Evolutionary conservation across 2,888 invertebrate genomes (phyloP).

Genomic region (Metalampra italica): DNA sequence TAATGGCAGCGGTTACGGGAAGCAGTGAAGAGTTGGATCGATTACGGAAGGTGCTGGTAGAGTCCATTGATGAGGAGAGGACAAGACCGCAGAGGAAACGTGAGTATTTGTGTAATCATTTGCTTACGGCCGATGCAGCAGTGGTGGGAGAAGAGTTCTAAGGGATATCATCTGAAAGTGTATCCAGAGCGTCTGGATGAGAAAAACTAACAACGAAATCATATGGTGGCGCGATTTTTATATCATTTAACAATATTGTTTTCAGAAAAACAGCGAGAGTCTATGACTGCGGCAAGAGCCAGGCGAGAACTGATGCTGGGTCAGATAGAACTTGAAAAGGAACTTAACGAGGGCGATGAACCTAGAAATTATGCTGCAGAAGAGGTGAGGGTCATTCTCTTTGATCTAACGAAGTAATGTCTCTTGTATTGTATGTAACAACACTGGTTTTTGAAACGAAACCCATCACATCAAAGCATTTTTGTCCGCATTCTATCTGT

Average conservation of each 20-base stretch:
- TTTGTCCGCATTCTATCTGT: no score
- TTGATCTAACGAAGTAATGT: no score
- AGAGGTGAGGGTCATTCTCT: constrained; percentile 62
- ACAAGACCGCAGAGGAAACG: constrained; percentile 46
- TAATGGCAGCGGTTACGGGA: constrained; percentile 44
- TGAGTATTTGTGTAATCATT: constrained; percentile 38
- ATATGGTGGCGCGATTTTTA: no score
- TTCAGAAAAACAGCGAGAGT: constrained; percentile 51
- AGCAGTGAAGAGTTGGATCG: constrained; percentile 58
- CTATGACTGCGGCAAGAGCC: constrained; percentile 47
- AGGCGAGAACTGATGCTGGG: constrained; percentile 74
- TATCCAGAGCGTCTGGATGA: no score
- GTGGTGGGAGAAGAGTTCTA: no score
- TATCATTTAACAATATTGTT: no score
- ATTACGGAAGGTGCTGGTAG: constrained; percentile 53
- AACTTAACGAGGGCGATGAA: constrained; percentile 79
- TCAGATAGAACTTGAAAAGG: constrained; percentile 60
- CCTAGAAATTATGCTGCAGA: constrained; percentile 80
- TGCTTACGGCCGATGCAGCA: no score
- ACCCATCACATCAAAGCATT: no score
- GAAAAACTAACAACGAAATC: no score
- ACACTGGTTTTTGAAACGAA: no score
- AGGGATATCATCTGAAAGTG: no score
- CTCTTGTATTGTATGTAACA: no score
- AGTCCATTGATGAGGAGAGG: constrained; percentile 69